Conservation (phyloP, 2,888 invertebrate genomes). For the Autographa gamma region DNA sequence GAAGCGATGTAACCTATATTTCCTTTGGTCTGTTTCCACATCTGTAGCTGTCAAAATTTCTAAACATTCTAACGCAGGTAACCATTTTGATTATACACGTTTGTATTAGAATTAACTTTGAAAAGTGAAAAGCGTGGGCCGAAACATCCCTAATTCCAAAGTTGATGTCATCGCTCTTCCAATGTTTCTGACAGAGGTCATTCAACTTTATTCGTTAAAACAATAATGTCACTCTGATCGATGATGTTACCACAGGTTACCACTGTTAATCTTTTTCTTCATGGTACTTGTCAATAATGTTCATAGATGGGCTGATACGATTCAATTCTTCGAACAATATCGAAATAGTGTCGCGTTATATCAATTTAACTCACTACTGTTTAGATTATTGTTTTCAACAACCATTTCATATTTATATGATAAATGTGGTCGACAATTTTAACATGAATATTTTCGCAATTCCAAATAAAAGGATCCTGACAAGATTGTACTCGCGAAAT, state of each 20-base stretch:
- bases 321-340: constrained; percentile 51
- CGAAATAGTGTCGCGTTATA: neutral
- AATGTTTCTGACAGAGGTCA: constrained; percentile 58
- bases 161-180: constrained; percentile 61
- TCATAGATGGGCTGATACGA: constrained; percentile 57
- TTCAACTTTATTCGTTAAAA: constrained; percentile 65
- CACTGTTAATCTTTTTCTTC: constrained; percentile 45
- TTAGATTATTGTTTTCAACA: neutral
- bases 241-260: constrained; percentile 62
- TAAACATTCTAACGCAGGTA: neutral
- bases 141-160: constrained; percentile 61
- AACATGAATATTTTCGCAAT: too few species aligned
- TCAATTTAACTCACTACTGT: neutral
- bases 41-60: neutral
- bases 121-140: constrained; percentile 43
- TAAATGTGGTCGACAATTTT: too few species aligned
- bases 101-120: neutral
- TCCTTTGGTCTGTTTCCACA: neutral
- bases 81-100: neutral
- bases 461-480: too few species aligned
- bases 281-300: constrained; percentile 49
- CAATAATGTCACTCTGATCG: constrained; percentile 61
- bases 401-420: too few species aligned
- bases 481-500: neutral
- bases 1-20: neutral